Evolutionary conservation across 2,797 vertebrate genomes (phyloP), one percentile per base, ranked within the genome.

Genomic region (Macropodus opercularis): DNA sequence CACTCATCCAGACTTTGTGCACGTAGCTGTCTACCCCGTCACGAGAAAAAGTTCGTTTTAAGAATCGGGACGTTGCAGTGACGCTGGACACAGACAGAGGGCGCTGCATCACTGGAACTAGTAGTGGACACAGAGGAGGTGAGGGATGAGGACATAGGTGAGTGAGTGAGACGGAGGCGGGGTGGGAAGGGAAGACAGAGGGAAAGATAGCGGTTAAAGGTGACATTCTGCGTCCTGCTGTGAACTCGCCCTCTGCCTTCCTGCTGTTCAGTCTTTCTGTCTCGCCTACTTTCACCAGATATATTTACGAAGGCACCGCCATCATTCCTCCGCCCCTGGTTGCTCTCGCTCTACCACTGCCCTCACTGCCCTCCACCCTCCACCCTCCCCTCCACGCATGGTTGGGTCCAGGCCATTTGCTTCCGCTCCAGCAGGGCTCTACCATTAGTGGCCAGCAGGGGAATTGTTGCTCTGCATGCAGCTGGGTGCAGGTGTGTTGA

Each of bases 371-470:
- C 10, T 2, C 8, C 34, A 2, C 26, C 8, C 49, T 31, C 7
- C 39, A n/a, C 31, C 29, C 24, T 31, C 38, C 32, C 54, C 63
- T 64, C 38, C 52, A 79, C 40, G 64, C 63, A 21, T 78, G 68
- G 72, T 61, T 77, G 54, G 66, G 59, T 68, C 65, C 52, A 64
- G 80, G 54, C 70, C 77, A 72, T 78, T 83, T 79, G 60, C 61
- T 51, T 64, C 63, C 75, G 36, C 56, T 68, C 75, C 69, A 81
- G 73, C 75, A 68, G 63, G 60, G 62, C 62, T 22, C 54, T 80
- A 79, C 83, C 81, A 80, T 84, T 77, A 83, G 61, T 69, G 76
- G 69, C 80, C 83, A 83, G 83, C 81, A 76, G 81, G 84, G 79
- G 77, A 78, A 75, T 69, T 38, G 67, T 59, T 74, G 52, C 66